phyloP scores from a whole-genome alignment of 2,888 invertebrate species.

The Merodon equestris region DNA sequence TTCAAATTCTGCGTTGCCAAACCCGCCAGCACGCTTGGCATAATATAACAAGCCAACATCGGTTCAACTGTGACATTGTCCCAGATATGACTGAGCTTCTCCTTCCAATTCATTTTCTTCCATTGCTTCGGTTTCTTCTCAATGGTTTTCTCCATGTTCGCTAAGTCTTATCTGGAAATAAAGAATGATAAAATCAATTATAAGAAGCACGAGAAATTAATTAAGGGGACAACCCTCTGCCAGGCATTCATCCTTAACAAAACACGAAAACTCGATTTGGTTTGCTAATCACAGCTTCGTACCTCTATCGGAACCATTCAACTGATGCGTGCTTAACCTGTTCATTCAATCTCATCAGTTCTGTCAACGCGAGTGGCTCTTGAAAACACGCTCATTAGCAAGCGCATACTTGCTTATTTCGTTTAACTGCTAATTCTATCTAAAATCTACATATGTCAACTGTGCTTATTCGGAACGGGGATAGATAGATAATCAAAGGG shows the following conservation, averaged over 20 bases:
- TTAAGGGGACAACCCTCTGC: neutral
- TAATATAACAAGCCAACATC: constrained; percentile 82
- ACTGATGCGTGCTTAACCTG: no score
- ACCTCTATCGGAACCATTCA: no score
- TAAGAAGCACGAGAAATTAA: constrained; percentile 1
- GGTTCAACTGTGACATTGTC: constrained; percentile 84
- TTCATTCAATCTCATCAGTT: no score
- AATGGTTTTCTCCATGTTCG: constrained; percentile 51
- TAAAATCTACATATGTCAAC: no score
- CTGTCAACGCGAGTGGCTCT: no score
- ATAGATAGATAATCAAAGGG: no score
- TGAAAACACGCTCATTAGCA: no score
- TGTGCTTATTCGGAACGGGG: no score
- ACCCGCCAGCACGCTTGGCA: constrained; percentile 84
- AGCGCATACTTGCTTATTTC: no score
- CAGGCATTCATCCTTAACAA: neutral
- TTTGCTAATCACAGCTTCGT: no score
- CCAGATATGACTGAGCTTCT: constrained; percentile 80
- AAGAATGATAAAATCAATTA: constrained; percentile 12
- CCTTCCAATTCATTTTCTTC: constrained; percentile 77
- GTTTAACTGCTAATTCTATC: no score
- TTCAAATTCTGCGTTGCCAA: constrained; percentile 91
- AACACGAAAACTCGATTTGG: no score
- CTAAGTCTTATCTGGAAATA: constrained; percentile 25
- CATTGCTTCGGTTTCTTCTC: constrained; percentile 71